Conservation (phyloP, 2,888 invertebrate species). For the Rhogogaster chlorosoma region DNA sequence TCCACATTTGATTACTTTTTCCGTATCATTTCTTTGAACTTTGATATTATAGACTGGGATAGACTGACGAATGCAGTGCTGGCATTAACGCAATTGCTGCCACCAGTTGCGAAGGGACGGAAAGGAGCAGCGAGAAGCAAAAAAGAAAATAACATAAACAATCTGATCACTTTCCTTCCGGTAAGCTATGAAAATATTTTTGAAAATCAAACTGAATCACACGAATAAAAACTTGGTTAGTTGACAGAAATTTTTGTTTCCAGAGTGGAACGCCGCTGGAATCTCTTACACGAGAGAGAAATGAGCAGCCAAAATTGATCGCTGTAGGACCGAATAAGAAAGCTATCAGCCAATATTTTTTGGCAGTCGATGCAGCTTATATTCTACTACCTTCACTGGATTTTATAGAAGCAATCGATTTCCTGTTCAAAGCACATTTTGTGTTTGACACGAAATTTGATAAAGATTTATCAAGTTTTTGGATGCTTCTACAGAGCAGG, state of each 20-base stretch:
- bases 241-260: neutral
- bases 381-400: neutral
- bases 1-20: no score
- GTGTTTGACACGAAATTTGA: slow-evolving; percentile 40
- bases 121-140: neutral
- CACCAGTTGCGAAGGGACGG: neutral
- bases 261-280: slow-evolving; percentile 44
- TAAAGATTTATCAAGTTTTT: slow-evolving; percentile 35
- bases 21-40: no score
- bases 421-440: slow-evolving; percentile 32
- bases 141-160: neutral
- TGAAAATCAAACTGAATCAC: no score
- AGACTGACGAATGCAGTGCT: neutral
- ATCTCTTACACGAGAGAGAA: neutral
- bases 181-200: no score
- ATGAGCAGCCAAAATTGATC: slow-evolving; percentile 34
- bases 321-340: slow-evolving; percentile 37
- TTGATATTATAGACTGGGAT: neutral
- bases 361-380: slow-evolving; percentile 17
- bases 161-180: neutral
- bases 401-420: slow-evolving; percentile 17
- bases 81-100: neutral
- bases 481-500: neutral
- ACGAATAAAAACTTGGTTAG: no score
- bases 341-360: slow-evolving; percentile 30